These are phyloP conservation scores for Telenomus remus DNA, from an alignment of 1,140 invertebrate species.

Conservation along the genomic window DNA sequence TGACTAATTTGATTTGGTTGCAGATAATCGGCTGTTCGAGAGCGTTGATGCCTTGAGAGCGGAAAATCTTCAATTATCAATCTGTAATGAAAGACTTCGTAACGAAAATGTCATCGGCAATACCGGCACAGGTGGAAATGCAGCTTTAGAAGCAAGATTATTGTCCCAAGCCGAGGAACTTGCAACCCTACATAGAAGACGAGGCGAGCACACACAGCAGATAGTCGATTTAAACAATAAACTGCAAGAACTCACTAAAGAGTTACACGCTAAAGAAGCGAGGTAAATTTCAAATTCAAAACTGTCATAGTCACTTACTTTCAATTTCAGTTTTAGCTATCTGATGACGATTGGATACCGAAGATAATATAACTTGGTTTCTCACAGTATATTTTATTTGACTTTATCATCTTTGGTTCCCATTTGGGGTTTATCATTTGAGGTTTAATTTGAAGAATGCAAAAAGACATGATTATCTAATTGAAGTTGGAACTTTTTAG, in stretches of 20 bases:
- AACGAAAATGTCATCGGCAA: conserved; percentile 75
- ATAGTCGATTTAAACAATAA: conserved; percentile 92
- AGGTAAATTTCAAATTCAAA: too few species aligned
- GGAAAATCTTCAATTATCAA: conserved; percentile 88
- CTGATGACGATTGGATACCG: too few species aligned
- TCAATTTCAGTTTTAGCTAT: too few species aligned
- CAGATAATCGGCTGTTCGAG: conserved; percentile 92
- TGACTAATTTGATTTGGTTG: conserved; percentile 61
- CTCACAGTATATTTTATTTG: too few species aligned
- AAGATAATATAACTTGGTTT: too few species aligned
- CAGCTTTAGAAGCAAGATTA: conserved; percentile 88
- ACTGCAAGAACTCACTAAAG: conserved; percentile 90
- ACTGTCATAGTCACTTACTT: too few species aligned
- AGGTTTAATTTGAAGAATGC: too few species aligned
- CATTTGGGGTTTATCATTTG: too few species aligned
- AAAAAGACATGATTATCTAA: too few species aligned
- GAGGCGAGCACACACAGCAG: conserved; percentile 94
- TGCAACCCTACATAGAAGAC: conserved; percentile 89
- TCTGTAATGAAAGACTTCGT: conserved; percentile 88
- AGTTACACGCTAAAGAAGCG: conserved; percentile 82
- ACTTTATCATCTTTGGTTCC: too few species aligned
- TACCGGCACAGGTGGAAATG: conserved; percentile 63
- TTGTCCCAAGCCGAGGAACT: conserved; percentile 93
- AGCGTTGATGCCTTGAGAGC: conserved; percentile 84
- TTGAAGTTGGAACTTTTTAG: conserved; percentile 73